Evolutionary conservation across 1,140 invertebrate species (phyloP).

Genomic region (Formica selysi): DNA sequence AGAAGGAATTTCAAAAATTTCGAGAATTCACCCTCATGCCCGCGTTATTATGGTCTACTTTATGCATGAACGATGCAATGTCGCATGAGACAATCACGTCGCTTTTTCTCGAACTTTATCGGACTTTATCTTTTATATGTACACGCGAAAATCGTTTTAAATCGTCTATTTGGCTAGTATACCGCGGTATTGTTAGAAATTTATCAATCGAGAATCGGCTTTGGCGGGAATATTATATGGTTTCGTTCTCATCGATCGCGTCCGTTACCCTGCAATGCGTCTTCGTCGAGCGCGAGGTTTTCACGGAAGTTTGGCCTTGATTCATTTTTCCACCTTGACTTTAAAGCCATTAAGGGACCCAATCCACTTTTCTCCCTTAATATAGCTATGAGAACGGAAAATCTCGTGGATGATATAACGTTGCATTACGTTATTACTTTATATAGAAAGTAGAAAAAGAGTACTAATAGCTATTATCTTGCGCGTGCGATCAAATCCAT

Average conservation of each 20-base stretch:
- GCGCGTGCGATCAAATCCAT: too few relatives aligned
- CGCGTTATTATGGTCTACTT: not conserved
- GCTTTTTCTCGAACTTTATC: not conserved
- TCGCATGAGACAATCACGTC: not conserved
- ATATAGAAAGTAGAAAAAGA: not conserved
- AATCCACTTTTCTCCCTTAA: constrained; percentile 73
- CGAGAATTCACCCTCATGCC: too few relatives aligned
- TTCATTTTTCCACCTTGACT: constrained; percentile 76
- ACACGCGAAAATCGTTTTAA: not conserved
- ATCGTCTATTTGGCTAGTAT: not conserved
- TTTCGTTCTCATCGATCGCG: constrained; percentile 69
- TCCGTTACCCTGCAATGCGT: constrained; percentile 73
- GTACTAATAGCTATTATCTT: not conserved
- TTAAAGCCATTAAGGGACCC: constrained; percentile 42
- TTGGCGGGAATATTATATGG: constrained; percentile 40
- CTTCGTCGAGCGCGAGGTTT: constrained; percentile 73
- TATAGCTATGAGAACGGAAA: constrained; percentile 45
- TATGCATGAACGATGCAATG: not conserved
- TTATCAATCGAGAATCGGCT: constrained; percentile 45
- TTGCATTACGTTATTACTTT: not conserved
- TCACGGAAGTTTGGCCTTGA: constrained; percentile 76
- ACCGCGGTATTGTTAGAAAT: constrained; percentile 24
- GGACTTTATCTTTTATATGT: too few relatives aligned
- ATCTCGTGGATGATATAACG: constrained; percentile 9
- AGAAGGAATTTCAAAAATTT: not conserved